These are phyloP conservation scores for Ardeotis arabs DNA, from an alignment of 2,113 vertebrate species.

Conservation along the genomic window DNA sequence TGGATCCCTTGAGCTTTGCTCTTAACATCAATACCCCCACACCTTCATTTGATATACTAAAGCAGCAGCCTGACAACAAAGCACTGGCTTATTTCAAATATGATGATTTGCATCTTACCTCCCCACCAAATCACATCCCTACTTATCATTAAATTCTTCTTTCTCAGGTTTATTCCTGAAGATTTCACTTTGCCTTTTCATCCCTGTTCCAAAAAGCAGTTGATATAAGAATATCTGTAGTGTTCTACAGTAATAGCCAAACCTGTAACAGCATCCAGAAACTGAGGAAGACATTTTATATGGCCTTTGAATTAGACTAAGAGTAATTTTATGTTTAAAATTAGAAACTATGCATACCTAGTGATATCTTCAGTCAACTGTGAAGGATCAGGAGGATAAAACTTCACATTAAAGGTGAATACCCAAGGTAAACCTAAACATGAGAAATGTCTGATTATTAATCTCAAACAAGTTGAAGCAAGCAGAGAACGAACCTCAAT, in stretches of 20 bases:
- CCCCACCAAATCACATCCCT: not conserved
- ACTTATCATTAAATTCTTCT: not conserved
- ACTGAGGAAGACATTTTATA: not conserved
- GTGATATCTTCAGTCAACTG: constrained; percentile 95
- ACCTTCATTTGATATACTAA: not conserved
- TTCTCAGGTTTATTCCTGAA: not conserved
- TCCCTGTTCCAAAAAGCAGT: not conserved
- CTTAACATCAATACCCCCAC: not conserved
- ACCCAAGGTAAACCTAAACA: constrained; percentile 91
- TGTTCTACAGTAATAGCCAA: not conserved
- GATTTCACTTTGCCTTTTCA: not conserved
- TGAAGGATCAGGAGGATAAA: constrained; percentile 97
- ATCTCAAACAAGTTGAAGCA: not conserved
- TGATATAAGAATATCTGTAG: not conserved
- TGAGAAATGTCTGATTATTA: not conserved
- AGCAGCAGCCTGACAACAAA: not conserved
- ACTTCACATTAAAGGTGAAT: constrained; percentile 97
- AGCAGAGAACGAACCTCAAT: not conserved
- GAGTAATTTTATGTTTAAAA: not conserved
- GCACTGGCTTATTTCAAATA: not conserved
- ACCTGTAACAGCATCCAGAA: not conserved
- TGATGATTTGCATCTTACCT: not conserved
- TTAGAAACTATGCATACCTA: constrained; percentile 78
- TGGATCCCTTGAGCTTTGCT: not conserved
- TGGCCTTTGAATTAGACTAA: not conserved